Evolutionary conservation across 2,888 invertebrate species (phyloP).

Genomic region (Laothoe populi): DNA sequence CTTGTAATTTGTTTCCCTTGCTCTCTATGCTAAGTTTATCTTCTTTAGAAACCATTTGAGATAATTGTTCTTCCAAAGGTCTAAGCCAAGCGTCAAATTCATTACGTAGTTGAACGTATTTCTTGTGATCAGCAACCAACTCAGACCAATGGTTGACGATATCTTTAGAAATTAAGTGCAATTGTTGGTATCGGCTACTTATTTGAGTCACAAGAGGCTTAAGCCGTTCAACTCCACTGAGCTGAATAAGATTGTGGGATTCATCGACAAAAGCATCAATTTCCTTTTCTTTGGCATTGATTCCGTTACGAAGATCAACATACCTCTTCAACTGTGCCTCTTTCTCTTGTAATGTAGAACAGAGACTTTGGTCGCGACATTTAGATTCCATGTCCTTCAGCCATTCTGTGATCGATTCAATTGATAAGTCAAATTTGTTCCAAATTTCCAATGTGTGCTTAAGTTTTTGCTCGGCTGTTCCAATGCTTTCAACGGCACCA

Average conservation of each 20-base stretch:
- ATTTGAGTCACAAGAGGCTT: conserved; percentile 95
- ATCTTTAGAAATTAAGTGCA: conserved; percentile 93
- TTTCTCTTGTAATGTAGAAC: conserved; percentile 93
- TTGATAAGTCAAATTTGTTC: conserved; percentile 93
- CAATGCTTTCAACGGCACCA: conserved; percentile 88
- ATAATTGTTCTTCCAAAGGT: conserved; percentile 88
- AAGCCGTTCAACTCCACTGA: conserved; percentile 93
- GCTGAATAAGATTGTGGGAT: conserved; percentile 93
- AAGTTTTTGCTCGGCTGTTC: conserved; percentile 89
- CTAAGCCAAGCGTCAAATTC: conserved; percentile 91
- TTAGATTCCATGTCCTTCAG: conserved; percentile 92
- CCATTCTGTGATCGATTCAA: conserved; percentile 94
- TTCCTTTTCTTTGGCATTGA: conserved; percentile 92
- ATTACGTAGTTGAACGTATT: conserved; percentile 89
- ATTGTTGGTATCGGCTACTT: conserved; percentile 93
- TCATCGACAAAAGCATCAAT: conserved; percentile 95
- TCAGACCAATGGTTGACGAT: conserved; percentile 93
- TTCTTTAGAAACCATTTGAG: conserved; percentile 87
- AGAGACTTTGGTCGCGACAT: conserved; percentile 93
- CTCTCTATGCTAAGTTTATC: conserved; percentile 87
- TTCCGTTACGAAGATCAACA: conserved; percentile 89
- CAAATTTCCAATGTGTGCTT: conserved; percentile 91
- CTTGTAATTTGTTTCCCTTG: conserved; percentile 88
- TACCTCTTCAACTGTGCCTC: conserved; percentile 89
- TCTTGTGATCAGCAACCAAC: conserved; percentile 92